Conservation (phyloP, 2,888 invertebrate genomes). For the Hemistola chrysoprasaria region DNA sequence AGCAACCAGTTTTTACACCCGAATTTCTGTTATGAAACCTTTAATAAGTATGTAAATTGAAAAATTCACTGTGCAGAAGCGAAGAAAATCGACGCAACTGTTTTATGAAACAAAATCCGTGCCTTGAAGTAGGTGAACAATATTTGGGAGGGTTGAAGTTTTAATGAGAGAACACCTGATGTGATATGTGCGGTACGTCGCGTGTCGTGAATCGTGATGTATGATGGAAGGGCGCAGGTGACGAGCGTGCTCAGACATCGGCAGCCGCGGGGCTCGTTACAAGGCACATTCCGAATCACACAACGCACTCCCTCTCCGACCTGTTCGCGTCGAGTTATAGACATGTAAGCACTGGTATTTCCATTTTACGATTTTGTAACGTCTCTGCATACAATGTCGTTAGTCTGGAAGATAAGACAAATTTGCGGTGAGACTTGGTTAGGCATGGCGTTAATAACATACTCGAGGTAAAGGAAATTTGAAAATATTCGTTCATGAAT, state of each 20-base stretch:
- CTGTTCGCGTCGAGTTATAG: conserved; percentile 9
- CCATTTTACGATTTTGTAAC: conserved; percentile 62
- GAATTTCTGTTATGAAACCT: conserved; percentile 54
- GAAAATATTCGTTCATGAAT: no score
- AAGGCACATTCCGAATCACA: conserved; percentile 58
- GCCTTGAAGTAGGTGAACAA: conserved; percentile 36
- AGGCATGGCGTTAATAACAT: no score
- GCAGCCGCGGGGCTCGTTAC: conserved; percentile 47
- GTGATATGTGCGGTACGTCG: conserved; percentile 42
- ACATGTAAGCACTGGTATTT: conserved; percentile 41
- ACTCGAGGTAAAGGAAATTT: no score
- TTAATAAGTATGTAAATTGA: conserved; percentile 65
- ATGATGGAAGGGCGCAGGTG: conserved; percentile 49
- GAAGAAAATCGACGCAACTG: conserved; percentile 46
- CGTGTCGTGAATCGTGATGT: conserved; percentile 41
- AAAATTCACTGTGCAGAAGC: conserved; percentile 47
- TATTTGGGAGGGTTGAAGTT: conserved; percentile 42
- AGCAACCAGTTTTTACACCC: conserved; percentile 47
- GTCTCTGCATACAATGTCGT: conserved; percentile 30
- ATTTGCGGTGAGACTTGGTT: background rate
- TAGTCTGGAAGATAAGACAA: background rate
- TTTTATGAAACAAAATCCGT: conserved; percentile 47
- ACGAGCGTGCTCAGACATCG: conserved; percentile 42
- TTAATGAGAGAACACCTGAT: conserved; percentile 47
- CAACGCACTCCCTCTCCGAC: conserved; percentile 31